Evolutionary conservation across 2,888 invertebrate species (phyloP), one percentile per base, ranked within the genome.

Genomic region (Lobophora halterata): DNA sequence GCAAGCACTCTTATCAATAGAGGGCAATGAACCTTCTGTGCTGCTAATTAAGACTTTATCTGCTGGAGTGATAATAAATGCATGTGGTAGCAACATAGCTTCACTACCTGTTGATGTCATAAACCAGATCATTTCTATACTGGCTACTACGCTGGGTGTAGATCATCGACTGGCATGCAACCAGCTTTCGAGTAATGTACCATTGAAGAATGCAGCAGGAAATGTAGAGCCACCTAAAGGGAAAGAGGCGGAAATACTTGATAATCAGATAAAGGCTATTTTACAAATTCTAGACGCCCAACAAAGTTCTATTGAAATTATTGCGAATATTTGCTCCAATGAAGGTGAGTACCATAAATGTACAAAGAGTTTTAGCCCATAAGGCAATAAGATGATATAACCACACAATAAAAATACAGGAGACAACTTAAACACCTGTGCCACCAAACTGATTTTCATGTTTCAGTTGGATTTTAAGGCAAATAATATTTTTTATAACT

Each of bases 281-380:
- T 79, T 79, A 43, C 83, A 89, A 53, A 75, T 92, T 41, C 60
- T 93, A n/a, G 89, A 90, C 48, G 91, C 92, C 0, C 93, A 93
- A 63, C 90, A 91, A 55, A 89, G 90, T 63, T 89, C 92, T 0
- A 75, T 93, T 23, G 93, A 94, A 77, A 90, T 93, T 44, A 73
- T 93, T 36, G 90, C 93, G 11, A 94, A 94, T 71, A 76, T 93
- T 31, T 92, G 92, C 60, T 90, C 91, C 16, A 78, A 88, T 60
- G 91, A 92, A 64, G 92, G 91, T 90, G 78, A 75, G 49, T 9
- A 10, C 10, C 24, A n/a, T 26, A 14, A 25, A 37, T n/a, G n/a
- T n/a, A n/a, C n/a, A n/a, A n/a, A n/a, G n/a, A n/a, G n/a, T n/a
- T n/a, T n/a, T n/a, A n/a, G n/a, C n/a, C n/a, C n/a, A 26, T 24